Percentiles rank a stretch among this genome's conserved stretches.
Conservation (phyloP, 2,888 invertebrate genomes). For the Acrobeloides nanus region DNA sequence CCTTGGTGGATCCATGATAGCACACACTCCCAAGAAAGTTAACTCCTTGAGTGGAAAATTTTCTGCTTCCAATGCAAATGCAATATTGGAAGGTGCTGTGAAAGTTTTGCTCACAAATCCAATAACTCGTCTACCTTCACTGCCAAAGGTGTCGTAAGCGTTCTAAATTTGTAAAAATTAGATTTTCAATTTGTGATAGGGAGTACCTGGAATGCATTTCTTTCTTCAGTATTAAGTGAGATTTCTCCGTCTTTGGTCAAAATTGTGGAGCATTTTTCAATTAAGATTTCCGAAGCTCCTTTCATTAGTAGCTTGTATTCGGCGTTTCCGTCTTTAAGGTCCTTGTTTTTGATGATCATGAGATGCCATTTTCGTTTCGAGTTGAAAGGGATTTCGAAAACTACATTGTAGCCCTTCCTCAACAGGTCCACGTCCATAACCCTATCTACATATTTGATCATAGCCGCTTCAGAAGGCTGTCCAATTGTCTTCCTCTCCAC, state of each 20-base stretch:
- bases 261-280: constrained; percentile 29
- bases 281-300: constrained; percentile 39
- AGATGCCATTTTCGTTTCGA: constrained; percentile 37
- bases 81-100: constrained; percentile 27
- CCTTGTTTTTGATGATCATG: constrained; percentile 28
- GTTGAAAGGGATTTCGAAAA: constrained; percentile 43
- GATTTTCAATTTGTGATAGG: too few relatives aligned
- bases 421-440: constrained; percentile 19
- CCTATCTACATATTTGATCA: constrained; percentile 45
- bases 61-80: constrained; percentile 21
- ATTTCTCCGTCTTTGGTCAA: constrained; percentile 21
- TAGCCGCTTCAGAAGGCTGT: constrained; percentile 45
- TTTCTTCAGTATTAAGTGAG: constrained; percentile 14
- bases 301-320: constrained; percentile 36
- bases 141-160: constrained; percentile 49
- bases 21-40: constrained; percentile 50
- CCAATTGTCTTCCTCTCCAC: constrained; percentile 37
- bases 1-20: constrained; percentile 52
- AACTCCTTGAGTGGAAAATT: constrained; percentile 31
- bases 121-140: constrained; percentile 48
- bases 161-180: too few relatives aligned
- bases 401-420: constrained; percentile 10
- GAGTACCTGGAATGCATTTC: constrained; percentile 22
- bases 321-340: too few relatives aligned
- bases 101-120: constrained; percentile 47